Evolutionary conservation across 2,797 vertebrate genomes (phyloP), one percentile per base, ranked within the genome.

Genomic region (Pseudocheirus occidentalis): DNA sequence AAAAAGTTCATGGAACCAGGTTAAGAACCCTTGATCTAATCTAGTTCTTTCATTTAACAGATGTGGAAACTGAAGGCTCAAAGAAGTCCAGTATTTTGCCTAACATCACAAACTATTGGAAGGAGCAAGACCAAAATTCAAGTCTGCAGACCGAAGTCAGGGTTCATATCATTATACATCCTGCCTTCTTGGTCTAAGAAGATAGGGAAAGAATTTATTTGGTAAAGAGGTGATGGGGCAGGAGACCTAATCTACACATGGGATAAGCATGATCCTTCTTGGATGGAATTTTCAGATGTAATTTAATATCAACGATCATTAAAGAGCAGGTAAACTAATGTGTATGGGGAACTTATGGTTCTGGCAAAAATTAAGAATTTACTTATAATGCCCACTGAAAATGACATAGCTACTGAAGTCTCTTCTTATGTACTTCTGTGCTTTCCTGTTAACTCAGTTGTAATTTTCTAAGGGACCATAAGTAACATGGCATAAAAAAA

Each of bases 61-160:
- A 55, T 28, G 52, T 34, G 10, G 13, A 93, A 91, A 95, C 66
- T 29, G 92, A 59, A 4, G n/a, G n/a, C 57, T n/a, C 27, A 66
- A 50, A 31, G 53, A 93, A 89, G 11, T 92, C 94, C 56, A 16
- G 10, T 54, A 91, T 40, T 11, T 53, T 94, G 91, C 34, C 50
- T 27, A 56, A 90, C 7, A 0, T 93, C 52, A 24, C 14, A n/a
- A 29, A 59, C 66, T 91, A 92, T 31, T 53, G 58, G n/a, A 40
- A 94, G 59, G 93, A 16, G 18, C 52, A 24, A 4, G 14, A 29
- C 66, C 90, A 93, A 40, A 95, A 28, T 40, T 95, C 89, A 95
- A 31, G 10, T 2, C 40, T 7, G 50, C 6, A 16, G 28, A 4
- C 29, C 29, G 1, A 24, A 66, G 50, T 91, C 90, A 54, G 90